A percentile compares a stretch with the other conserved stretches of the same genome.
Evolutionary conservation across 2,113 vertebrate species (phyloP).

Genomic region (Mohoua ochrocephala): DNA sequence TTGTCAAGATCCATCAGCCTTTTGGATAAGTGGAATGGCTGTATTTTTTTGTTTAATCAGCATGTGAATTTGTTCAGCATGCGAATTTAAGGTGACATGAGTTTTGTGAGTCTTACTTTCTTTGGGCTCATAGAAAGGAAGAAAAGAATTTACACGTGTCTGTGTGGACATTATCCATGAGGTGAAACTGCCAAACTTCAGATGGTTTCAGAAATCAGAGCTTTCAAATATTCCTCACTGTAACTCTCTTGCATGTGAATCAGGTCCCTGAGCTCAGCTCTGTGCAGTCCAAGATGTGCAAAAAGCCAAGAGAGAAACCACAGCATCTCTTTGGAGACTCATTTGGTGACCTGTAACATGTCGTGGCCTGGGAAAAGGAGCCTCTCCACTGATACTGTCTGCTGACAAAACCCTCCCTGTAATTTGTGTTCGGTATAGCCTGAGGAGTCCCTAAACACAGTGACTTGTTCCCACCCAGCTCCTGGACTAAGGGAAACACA

Average conservation of each 20-base stretch:
- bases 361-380: neutral
- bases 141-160: neutral
- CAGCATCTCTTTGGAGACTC: neutral
- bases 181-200: neutral
- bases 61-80: neutral
- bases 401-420: neutral
- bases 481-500: neutral
- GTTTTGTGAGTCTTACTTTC: neutral
- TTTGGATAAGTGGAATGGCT: neutral
- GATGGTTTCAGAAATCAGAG: neutral
- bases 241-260: neutral
- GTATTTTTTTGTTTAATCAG: neutral
- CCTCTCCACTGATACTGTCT: neutral
- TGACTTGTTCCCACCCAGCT: neutral
- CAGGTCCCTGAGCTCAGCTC: neutral
- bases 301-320: neutral
- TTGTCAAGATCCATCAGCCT: neutral
- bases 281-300: neutral
- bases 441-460: neutral
- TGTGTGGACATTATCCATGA: accelerated
- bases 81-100: neutral
- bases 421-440: neutral
- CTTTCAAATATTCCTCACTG: neutral
- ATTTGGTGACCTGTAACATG: neutral
- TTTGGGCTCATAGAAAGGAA: neutral